Evolutionary conservation across 2,113 vertebrate species (phyloP).

Genomic region (Oreochromis niloticus): DNA sequence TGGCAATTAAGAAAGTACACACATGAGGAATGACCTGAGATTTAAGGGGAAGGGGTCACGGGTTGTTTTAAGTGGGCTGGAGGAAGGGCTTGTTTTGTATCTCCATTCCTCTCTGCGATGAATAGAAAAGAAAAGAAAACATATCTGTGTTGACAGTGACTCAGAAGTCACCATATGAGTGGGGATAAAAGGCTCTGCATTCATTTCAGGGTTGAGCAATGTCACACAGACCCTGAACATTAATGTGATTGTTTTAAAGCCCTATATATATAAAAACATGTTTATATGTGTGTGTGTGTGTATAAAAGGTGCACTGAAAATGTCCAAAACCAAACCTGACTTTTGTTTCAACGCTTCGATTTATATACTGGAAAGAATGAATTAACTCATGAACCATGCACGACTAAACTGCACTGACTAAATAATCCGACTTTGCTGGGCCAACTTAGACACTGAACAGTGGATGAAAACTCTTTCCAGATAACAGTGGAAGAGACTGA

Average conservation of each 20-base stretch:
- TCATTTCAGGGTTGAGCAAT: neutral
- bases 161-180: neutral
- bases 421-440: neutral
- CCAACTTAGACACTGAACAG: neutral
- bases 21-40: constrained; percentile 41
- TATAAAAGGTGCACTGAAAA: neutral
- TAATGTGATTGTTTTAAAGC: neutral
- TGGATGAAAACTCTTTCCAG: constrained; percentile 1
- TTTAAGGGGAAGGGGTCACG: constrained; percentile 20
- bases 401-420: neutral
- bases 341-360: neutral
- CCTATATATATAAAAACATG: neutral
- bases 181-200: neutral
- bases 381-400: neutral
- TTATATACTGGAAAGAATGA: neutral
- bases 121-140: neutral
- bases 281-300: accelerated
- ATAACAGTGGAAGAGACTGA: neutral
- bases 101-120: neutral
- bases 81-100: neutral
- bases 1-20: constrained; percentile 43
- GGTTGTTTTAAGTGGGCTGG: neutral
- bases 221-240: neutral
- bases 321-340: neutral
- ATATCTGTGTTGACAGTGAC: neutral